Conservation (phyloP, 2,113 vertebrate genomes). For the Tachysurus fulvidraco region DNA sequence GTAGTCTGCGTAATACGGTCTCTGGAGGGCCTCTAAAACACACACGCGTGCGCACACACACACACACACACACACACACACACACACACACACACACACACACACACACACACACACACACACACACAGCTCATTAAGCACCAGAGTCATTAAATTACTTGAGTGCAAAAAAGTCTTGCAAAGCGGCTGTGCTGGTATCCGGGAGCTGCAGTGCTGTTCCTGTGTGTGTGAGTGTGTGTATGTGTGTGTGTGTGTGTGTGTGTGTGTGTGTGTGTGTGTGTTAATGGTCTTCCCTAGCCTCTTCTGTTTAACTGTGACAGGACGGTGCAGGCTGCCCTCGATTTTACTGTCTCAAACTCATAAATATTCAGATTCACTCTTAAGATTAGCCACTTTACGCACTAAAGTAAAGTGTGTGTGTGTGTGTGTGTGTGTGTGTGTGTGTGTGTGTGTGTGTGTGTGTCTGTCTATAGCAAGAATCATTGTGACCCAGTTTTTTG, state of each 20-base stretch:
- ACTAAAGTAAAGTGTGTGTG: neutral
- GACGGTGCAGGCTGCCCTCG: neutral
- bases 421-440: slow-evolving; percentile 27
- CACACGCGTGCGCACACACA: too few species aligned
- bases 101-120: slow-evolving; percentile 35
- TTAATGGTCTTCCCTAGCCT: slow-evolving; percentile 15
- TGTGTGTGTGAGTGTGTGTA: slow-evolving; percentile 19
- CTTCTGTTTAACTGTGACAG: slow-evolving; percentile 17
- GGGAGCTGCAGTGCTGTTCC: slow-evolving; percentile 4
- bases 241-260: slow-evolving; percentile 3
- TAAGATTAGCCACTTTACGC: neutral
- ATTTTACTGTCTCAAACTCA: slow-evolving; percentile 11
- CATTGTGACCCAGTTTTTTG: slow-evolving; percentile 44
- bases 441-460: slow-evolving; percentile 21
- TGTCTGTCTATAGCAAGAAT: neutral
- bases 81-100: slow-evolving; percentile 46
- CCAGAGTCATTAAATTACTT: slow-evolving; percentile 40
- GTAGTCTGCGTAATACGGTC: slow-evolving; percentile 92
- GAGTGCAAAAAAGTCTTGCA: slow-evolving; percentile 21
- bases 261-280: slow-evolving; percentile 26
- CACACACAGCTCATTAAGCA: slow-evolving; percentile 27
- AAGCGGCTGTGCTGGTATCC: neutral
- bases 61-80: too few species aligned
- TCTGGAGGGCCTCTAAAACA: slow-evolving; percentile 85
- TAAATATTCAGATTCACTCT: slow-evolving; percentile 12